Conservation (phyloP, 2,113 vertebrate species). For the Epinephelus lanceolatus region DNA sequence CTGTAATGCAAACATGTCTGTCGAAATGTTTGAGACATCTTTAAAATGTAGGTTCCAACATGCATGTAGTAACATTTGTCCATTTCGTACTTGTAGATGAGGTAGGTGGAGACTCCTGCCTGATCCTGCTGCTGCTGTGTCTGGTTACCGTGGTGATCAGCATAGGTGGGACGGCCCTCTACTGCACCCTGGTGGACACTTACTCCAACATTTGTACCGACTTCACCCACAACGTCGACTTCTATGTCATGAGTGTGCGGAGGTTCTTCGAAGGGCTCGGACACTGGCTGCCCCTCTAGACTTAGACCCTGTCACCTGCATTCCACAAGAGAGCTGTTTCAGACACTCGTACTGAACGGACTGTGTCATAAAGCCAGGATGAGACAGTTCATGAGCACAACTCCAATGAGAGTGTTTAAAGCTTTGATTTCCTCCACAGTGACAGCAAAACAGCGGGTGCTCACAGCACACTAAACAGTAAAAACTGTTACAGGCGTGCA, state of each 20-base stretch:
- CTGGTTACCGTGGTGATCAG: slow-evolving; percentile 94
- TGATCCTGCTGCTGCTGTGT: slow-evolving; percentile 93
- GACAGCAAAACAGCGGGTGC: slow-evolving; percentile 3
- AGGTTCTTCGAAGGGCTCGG: slow-evolving; percentile 86
- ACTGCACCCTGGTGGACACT: slow-evolving; percentile 91
- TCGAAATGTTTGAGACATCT: background rate
- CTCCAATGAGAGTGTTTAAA: background rate
- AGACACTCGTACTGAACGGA: background rate
- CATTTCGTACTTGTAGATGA: slow-evolving; percentile 86
- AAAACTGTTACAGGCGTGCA: background rate
- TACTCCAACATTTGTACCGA: slow-evolving; percentile 93
- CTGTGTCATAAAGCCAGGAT: background rate
- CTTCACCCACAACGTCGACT: slow-evolving; percentile 92
- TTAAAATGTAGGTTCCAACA: background rate
- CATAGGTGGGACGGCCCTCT: slow-evolving; percentile 93
- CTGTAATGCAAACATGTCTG: background rate
- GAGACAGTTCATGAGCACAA: background rate
- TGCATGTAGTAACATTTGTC: background rate
- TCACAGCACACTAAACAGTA: slow-evolving; percentile 2
- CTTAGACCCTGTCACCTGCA: slow-evolving; percentile 68
- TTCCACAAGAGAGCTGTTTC: background rate
- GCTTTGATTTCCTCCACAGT: background rate
- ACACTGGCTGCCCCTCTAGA: slow-evolving; percentile 87
- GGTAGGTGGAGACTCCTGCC: slow-evolving; percentile 90
- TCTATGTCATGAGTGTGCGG: slow-evolving; percentile 87